Evolutionary conservation across 2,113 vertebrate species (phyloP), one percentile per base, ranked within the genome.

Genomic region (Bagarius yarrelli): DNA sequence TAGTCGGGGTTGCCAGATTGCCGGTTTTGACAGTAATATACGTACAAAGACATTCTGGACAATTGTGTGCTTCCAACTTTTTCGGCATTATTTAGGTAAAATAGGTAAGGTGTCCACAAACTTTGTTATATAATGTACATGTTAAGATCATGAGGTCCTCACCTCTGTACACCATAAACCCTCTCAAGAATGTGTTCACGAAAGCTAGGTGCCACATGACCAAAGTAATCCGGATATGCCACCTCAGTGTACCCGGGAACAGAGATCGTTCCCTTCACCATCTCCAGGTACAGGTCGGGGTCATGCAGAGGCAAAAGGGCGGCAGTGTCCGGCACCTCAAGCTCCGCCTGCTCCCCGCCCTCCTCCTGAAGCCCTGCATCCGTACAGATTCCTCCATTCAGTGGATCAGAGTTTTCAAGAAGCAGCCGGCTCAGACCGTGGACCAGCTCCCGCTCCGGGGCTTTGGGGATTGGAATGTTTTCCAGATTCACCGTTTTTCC

Each of bases 201-300:
- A 88, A 95, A 95, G 8, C 93, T 91, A 47, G 96, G 96, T 9
- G 96, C 95, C 84, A 97, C 89, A 72, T 99, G 97, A 50, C 98
- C 98, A 89, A 97, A 99, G 91, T 99, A 99, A 91, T 99, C 98
- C 56, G 98, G 98, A 88, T 99, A 99, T 61, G 96, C 97, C 85
- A 99, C 96, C 85, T 99, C 97, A 55, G 95, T 93, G 71, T 98
- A 99, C 52, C 93, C 92, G 1, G 95, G 96, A 57, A 99, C 94
- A 59, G 98, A 99, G 67, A 87, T 91, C 0, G 97, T 99, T 25
- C 78, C 93, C 89, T 97, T 99, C 81, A 97, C 95, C 92, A 96
- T 94, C 85, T 96, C 95, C 72, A 99, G 92, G 61, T 99, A 99
- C 30, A 99, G 94, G 84, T 99, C 96, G 25, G 95, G 92, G 89